Percentiles rank a stretch among this genome's conserved stretches.
Evolutionary conservation across 2,797 vertebrate species (phyloP).

Genomic region (Chaetophractus vellerosus): DNA sequence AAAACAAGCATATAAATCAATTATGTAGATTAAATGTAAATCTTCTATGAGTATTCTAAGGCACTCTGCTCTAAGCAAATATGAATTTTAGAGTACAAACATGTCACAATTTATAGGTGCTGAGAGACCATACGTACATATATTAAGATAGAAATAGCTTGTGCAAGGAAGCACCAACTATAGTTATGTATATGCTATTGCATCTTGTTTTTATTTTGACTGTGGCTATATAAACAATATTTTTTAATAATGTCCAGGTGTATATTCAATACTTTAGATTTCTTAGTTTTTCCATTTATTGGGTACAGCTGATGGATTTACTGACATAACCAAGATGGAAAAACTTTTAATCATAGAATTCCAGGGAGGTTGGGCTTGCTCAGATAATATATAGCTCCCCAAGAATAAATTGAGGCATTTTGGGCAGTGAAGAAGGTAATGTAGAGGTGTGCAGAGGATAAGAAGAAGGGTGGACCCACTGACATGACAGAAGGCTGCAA

Average conservation of each 20-base stretch:
- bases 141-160: conserved; percentile 49
- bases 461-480: not conserved
- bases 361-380: not conserved
- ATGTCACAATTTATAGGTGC: conserved; percentile 14
- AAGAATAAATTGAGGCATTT: not conserved
- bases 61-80: not conserved
- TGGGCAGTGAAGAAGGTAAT: not conserved
- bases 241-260: conserved; percentile 47
- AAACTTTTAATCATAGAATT: conserved; percentile 60
- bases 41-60: not conserved
- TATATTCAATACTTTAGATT: not conserved
- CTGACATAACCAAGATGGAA: not conserved
- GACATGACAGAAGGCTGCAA: not conserved
- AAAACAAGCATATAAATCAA: conserved; percentile 26
- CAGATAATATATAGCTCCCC: not conserved
- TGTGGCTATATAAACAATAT: conserved; percentile 12
- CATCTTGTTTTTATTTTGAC: conserved; percentile 58
- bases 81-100: conserved; percentile 2
- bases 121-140: not conserved
- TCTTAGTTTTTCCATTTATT: conserved; percentile 27
- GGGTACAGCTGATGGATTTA: not conserved
- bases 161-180: not conserved
- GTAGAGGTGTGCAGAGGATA: not conserved
- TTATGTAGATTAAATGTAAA: conserved; percentile 27
- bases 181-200: conserved; percentile 8